Base-by-base conservation (phyloP, 2,888 invertebrate species). In the Drosophila paramelanica region DNA sequence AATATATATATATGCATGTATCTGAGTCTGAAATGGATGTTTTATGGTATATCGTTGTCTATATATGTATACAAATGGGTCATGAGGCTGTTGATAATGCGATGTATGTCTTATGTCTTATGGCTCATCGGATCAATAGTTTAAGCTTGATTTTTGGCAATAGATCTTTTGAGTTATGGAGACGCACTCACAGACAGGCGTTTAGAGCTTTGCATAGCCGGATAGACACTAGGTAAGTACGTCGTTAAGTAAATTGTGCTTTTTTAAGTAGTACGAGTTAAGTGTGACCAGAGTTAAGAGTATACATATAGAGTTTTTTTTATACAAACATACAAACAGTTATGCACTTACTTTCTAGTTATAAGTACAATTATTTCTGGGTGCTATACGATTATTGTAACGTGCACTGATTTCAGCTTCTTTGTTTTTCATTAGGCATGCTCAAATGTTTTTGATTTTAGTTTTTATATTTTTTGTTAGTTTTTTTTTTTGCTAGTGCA, bases 101-200 rank as follows among this genome's bases (percentile, higher is more conserved):
- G 38, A 33, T 14, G 11, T 59, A 59, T 68, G 27, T 47, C 51
- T 41, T 13, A 14, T 65, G 50, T 60, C 14, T 41, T 13, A 14
- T 65, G 50, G 58, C 14, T 38, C 20, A 60, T 38, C 57, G 67
- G 47, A 72, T 65, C 64, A 68, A 81, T 68, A 68, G 68, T 72
- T 57, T 52, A 62, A 5, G 42, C 47, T 70, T 60, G 57, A 60
- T 70, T 70, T 70, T 71, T 36, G 64, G 23, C 52, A 56, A 38
- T 1, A 33, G 17, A 36, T 17, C 10, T 31, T 56, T 70, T 39
- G 42, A 66, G 51, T 76, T 51, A 25, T 45, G 49, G 57, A 61
- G 74, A 74, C 68, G 73, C 84, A 77, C 89, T 79, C 81, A 81
- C 79, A 81, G 86, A 78, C 83, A 85, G 88, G 72, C 81, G 79